Conservation (phyloP, 1,140 invertebrate genomes). For the Belonocnema kinseyi region DNA sequence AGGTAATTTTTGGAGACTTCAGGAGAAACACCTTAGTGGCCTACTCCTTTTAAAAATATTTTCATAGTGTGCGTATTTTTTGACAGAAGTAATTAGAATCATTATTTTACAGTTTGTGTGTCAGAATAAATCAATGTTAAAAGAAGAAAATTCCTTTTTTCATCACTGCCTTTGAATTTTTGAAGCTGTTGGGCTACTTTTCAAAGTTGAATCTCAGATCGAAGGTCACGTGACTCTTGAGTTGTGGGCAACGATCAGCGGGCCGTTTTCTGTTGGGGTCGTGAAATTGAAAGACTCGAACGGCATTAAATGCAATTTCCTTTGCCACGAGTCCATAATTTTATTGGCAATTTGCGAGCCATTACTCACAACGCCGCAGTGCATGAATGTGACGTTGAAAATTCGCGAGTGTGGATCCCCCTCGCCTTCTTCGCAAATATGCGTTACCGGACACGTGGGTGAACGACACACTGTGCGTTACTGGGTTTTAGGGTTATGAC, state of each 20-base stretch:
- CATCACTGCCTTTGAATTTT: slow-evolving; percentile 42
- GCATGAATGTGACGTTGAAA: slow-evolving; percentile 44
- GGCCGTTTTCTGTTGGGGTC: slow-evolving; percentile 54
- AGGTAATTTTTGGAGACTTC: no score
- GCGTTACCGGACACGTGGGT: background rate
- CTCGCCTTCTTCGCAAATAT: slow-evolving; percentile 34
- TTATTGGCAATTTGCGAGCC: slow-evolving; percentile 72
- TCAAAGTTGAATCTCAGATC: slow-evolving; percentile 36
- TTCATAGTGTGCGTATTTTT: no score
- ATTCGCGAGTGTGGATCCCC: slow-evolving; percentile 27
- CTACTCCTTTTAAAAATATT: no score
- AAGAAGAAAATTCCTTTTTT: no score
- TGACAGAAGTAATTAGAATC: no score
- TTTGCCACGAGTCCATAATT: slow-evolving; percentile 68
- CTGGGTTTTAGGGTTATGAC: slow-evolving; percentile 59
- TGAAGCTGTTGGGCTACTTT: slow-evolving; percentile 50
- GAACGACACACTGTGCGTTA: slow-evolving; percentile 35
- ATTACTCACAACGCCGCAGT: slow-evolving; percentile 54
- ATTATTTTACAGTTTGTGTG: no score
- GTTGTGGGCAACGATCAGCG: slow-evolving; percentile 37
- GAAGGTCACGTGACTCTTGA: slow-evolving; percentile 43
- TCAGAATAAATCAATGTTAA: no score
- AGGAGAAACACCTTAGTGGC: no score
- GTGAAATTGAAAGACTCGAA: slow-evolving; percentile 70
- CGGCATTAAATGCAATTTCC: slow-evolving; percentile 71